A percentile compares a stretch with the other conserved stretches of the same genome.
Conservation (phyloP, 2,113 vertebrate species). For the Hymenochirus boettgeri region DNA sequence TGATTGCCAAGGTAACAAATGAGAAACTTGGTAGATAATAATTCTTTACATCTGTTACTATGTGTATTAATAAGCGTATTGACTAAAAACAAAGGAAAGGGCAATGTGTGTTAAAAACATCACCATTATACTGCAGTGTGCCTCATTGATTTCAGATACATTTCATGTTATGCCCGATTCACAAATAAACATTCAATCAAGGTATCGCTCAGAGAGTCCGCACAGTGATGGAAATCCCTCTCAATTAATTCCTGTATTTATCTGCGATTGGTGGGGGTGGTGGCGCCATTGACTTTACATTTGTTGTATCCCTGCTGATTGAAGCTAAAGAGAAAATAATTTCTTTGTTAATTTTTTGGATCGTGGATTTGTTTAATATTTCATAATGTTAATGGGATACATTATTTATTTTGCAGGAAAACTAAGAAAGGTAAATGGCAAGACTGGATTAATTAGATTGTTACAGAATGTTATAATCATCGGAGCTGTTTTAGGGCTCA, state of each 20-base stretch:
- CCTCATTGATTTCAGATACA: constrained; percentile 3
- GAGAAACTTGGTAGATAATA: constrained; percentile 47
- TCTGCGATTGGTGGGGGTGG: not conserved
- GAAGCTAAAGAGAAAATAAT: not conserved
- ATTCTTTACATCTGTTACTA: constrained; percentile 53
- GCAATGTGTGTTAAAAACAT: not conserved
- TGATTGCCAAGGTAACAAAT: constrained; percentile 13
- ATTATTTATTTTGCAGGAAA: no score
- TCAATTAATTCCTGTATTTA: not conserved
- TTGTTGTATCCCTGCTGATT: not conserved
- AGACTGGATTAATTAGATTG: constrained; percentile 15
- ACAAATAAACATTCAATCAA: not conserved
- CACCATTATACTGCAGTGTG: not conserved
- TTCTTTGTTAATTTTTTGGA: not conserved
- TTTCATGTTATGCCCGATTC: not conserved
- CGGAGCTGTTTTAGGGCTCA: no score
- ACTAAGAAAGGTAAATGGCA: no score
- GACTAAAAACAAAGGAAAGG: constrained; percentile 43
- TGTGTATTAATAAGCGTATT: constrained; percentile 51
- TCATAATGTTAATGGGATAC: no score
- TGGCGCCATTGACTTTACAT: not conserved
- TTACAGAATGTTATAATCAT: constrained; percentile 13
- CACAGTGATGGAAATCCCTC: not conserved
- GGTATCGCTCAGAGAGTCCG: not conserved
- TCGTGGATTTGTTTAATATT: no score